Evolutionary conservation across 2,888 invertebrate species (phyloP), one percentile per base, ranked within the genome.

Genomic region (Dugesia japonica): DNA sequence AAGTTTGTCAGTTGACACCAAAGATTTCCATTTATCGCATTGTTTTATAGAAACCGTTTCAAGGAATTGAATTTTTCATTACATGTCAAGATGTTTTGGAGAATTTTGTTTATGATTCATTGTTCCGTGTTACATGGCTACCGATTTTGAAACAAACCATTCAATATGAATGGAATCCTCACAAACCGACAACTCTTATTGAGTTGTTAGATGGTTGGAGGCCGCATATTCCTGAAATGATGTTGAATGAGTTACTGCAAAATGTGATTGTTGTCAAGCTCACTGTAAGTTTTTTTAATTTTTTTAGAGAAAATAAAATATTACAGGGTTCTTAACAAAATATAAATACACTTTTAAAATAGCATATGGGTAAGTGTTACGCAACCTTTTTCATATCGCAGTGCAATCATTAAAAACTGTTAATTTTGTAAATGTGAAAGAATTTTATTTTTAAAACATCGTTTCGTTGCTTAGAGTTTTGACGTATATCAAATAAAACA

Each of bases 191-290:
- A 23, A 87, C 89, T 0, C 88, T 97, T 88, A 88, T 92, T 0
- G 88, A 88, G 17, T 85, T 94, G 0, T 83, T 97, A 27, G 89
- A 90, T 80, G 86, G 87, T 1, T 98, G 97, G 95, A 87, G 88
- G 76, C 89, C 89, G 0, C 84, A 91, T 0, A 84, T 92, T 76
- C 92, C 95, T 0, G 85, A 86, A 0, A 94, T 94, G 92, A 89
- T 95, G 78, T 81, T 90, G 79, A 89, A 90, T 79, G 90, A 91
- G 81, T 87, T 92, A 77, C 87, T 91, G n/a, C 89, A 77, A 17
- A 75, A 76, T 23, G 56, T 56, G 4, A 56, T 56, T 56, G 56
- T 56, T n/a, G 56, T 56, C 56, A 56, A 56, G 17, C 56, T 56
- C 9, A 56, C 56, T 20, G 31, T 31, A 31, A 31, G 31, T 31